Base-by-base conservation (phyloP, 1,140 invertebrate species). In the Nixonia krombeini region DNA sequence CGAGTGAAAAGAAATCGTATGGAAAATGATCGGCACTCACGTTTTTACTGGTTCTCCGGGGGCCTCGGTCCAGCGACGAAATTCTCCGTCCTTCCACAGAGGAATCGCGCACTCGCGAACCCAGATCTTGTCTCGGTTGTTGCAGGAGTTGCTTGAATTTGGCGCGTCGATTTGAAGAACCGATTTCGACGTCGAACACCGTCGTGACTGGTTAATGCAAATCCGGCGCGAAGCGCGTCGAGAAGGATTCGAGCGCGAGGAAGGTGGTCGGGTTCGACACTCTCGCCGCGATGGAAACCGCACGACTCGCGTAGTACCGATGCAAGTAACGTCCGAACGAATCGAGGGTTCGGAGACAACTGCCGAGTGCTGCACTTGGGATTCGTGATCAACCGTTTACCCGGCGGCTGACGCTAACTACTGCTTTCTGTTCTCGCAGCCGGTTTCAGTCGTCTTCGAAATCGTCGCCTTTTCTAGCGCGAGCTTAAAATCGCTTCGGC, bases 311-410 rank as follows among this genome's bases (percentile, higher is more conserved):
- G 9, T 49, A 33, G 41, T 58, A 61, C 63, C 58, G 67, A 70
- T 57, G 35, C 35, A 26, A 53, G 58, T 70, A 46, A 76, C 81
- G 79, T 83, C 80, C 80, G 79, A 79, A 63, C 81, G 58, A 75
- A 74, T 77, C 79, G 75, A 74, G 75, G 74, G 64, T 78, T 78
- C 78, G 70, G 81, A 81, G 78, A 84, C 79, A 81, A 84, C 73
- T 78, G 74, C 65, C 74, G 69, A 61, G 53, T 68, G 67, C 62
- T 66, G 69, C 74, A 76, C 78, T 79, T 75, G 72, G 69, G 74
- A 78, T 78, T 61, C 69, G 76, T 75, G 73, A 79, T 74, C 74
- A 75, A 70, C 67, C 69, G 71, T 78, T 78, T 70, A 70, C 59
- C 59, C 66, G 66, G 33, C 59, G 59, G 49, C 66, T 55, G 66